Percentiles rank a stretch among this genome's conserved stretches.
Evolutionary conservation across 2,113 vertebrate species (phyloP).

Genomic region (Suricata suricatta): DNA sequence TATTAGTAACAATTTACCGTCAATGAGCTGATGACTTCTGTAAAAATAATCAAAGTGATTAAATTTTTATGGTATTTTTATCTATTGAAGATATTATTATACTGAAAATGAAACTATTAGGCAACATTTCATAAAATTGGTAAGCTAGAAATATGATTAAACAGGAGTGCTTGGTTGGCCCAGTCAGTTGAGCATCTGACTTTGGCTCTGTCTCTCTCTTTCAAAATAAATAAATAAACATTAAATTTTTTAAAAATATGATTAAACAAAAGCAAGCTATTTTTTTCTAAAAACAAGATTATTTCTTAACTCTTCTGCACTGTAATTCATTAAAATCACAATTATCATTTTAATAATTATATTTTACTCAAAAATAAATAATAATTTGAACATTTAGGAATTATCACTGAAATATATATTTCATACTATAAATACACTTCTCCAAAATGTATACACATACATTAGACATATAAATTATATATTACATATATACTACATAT

Average conservation of each 20-base stretch:
- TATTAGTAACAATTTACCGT: background rate
- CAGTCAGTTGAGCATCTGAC: too few species aligned
- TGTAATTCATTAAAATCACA: background rate
- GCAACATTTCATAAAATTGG: background rate
- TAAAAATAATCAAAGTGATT: background rate
- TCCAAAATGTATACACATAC: background rate
- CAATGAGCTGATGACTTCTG: background rate
- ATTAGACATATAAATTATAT: background rate
- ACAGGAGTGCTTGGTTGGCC: background rate
- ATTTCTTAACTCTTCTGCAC: background rate
- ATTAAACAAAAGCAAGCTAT: background rate
- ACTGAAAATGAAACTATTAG: background rate
- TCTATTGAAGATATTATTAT: background rate
- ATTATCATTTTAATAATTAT: background rate
- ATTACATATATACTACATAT: background rate
- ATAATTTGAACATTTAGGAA: background rate
- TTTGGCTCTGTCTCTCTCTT: too few species aligned
- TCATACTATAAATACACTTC: background rate
- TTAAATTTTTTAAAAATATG: too few species aligned
- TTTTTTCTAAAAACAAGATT: background rate
- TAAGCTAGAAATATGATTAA: background rate
- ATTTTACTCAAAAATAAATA: background rate
- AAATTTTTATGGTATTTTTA: background rate
- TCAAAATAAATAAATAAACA: too few species aligned
- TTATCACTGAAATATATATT: background rate